Percentiles rank a stretch among this genome's conserved stretches.
Conservation (phyloP, 2,797 vertebrate genomes). For the Psittacula echo region DNA sequence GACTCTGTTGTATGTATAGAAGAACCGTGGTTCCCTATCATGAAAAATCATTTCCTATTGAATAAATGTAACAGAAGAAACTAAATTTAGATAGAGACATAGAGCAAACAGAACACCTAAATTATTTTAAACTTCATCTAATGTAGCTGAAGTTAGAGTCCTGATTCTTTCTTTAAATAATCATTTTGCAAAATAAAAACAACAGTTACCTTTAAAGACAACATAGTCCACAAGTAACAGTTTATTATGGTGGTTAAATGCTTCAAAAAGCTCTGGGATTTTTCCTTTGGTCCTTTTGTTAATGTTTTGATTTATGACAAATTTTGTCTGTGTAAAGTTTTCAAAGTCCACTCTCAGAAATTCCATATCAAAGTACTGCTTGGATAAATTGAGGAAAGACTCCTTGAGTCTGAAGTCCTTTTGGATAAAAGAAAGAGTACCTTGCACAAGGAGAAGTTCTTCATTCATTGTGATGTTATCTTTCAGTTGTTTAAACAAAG, state of each 20-base stretch:
- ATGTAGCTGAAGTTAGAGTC: background rate
- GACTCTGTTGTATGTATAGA: background rate
- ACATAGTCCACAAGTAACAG: slow-evolving; percentile 88
- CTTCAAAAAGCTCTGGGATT: slow-evolving; percentile 81
- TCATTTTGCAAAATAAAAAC: background rate
- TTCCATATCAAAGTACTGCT: slow-evolving; percentile 84
- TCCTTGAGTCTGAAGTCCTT: slow-evolving; percentile 76
- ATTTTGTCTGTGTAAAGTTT: slow-evolving; percentile 69
- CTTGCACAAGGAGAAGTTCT: slow-evolving; percentile 80
- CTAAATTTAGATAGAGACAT: background rate
- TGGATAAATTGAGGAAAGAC: slow-evolving; percentile 82
- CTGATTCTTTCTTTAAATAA: slow-evolving; percentile 23
- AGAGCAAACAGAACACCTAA: background rate
- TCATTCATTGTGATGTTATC: slow-evolving; percentile 81
- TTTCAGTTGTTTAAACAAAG: slow-evolving; percentile 83
- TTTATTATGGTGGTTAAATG: slow-evolving; percentile 77
- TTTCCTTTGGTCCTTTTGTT: slow-evolving; percentile 79
- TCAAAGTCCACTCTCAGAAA: slow-evolving; percentile 81
- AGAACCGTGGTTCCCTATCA: background rate
- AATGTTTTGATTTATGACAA: slow-evolving; percentile 84
- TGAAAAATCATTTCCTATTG: background rate
- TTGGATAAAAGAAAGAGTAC: slow-evolving; percentile 83
- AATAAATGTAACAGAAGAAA: background rate
- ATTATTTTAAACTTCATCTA: background rate
- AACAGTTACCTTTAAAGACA: slow-evolving; percentile 85